Conservation (phyloP, 1,140 invertebrate species). For the Potamilus streckersoni region DNA sequence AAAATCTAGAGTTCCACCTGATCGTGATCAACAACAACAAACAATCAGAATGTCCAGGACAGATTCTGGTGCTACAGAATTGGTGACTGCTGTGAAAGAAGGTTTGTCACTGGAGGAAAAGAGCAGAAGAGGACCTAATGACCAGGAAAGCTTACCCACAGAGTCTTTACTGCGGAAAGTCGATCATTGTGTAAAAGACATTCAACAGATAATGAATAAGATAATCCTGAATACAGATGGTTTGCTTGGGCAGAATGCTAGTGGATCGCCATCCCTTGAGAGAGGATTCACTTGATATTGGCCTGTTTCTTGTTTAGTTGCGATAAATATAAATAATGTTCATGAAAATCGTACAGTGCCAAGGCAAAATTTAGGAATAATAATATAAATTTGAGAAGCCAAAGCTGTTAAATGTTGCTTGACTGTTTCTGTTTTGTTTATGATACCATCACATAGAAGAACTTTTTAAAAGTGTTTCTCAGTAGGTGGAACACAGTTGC, state of each 20-base stretch:
- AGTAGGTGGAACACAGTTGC: too few species aligned
- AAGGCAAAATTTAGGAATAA: too few species aligned
- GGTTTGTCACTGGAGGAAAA: constrained; percentile 18
- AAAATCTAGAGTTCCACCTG: constrained; percentile 29
- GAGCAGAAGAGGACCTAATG: constrained; percentile 20
- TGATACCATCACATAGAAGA: too few species aligned
- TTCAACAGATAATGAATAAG: constrained; percentile 27
- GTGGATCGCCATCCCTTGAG: constrained; percentile 17
- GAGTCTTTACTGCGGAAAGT: constrained; percentile 37
- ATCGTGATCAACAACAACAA: constrained; percentile 18
- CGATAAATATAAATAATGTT: too few species aligned
- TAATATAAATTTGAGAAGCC: too few species aligned
- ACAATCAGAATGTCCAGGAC: constrained; percentile 14
- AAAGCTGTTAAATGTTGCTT: too few species aligned
- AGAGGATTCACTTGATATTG: constrained; percentile 13
- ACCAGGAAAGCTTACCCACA: constrained; percentile 16
- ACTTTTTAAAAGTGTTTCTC: too few species aligned
- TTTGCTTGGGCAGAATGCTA: constrained; percentile 14
- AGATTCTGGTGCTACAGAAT: constrained; percentile 24
- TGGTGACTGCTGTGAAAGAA: constrained; percentile 21
- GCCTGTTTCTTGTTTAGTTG: too few species aligned
- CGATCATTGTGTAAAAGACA: constrained; percentile 41
- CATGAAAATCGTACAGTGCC: too few species aligned
- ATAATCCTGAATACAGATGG: constrained; percentile 25
- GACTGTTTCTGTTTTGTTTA: too few species aligned